Evolutionary conservation across 2,888 invertebrate species (phyloP).

Genomic region (Furcula furcula): DNA sequence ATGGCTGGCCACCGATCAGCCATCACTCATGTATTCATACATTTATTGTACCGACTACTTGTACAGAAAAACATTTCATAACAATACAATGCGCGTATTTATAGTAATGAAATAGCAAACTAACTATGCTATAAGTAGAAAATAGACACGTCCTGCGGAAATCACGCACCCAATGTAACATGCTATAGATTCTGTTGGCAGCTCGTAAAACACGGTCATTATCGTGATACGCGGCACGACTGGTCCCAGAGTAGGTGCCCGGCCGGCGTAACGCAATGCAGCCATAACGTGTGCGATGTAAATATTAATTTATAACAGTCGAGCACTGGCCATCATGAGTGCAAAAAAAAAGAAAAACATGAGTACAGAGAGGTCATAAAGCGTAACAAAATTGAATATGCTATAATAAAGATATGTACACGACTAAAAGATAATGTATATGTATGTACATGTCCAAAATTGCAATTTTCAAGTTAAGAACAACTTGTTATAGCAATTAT

Average conservation of each 20-base stretch:
- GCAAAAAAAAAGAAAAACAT: conserved; percentile 12
- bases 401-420: too few species aligned
- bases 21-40: too few species aligned
- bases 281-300: conserved; percentile 38
- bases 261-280: conserved; percentile 37
- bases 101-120: too few species aligned
- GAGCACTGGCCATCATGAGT: conserved; percentile 16
- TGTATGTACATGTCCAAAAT: too few species aligned
- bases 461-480: too few species aligned
- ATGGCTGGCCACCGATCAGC: too few species aligned
- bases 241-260: conserved; percentile 20
- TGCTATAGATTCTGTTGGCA: background rate
- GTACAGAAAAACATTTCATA: too few species aligned
- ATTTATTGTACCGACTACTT: too few species aligned
- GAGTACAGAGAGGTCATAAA: background rate
- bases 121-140: too few species aligned
- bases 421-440: too few species aligned
- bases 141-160: conserved; percentile 10
- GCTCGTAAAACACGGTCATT: conserved; percentile 8
- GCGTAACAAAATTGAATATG: background rate
- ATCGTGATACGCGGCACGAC: conserved; percentile 9
- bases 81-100: too few species aligned
- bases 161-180: conserved; percentile 21
- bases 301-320: conserved; percentile 44
- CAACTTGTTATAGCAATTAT: too few species aligned